Conservation (phyloP, 2,888 invertebrate species). For the Adelphocoris suturalis region DNA sequence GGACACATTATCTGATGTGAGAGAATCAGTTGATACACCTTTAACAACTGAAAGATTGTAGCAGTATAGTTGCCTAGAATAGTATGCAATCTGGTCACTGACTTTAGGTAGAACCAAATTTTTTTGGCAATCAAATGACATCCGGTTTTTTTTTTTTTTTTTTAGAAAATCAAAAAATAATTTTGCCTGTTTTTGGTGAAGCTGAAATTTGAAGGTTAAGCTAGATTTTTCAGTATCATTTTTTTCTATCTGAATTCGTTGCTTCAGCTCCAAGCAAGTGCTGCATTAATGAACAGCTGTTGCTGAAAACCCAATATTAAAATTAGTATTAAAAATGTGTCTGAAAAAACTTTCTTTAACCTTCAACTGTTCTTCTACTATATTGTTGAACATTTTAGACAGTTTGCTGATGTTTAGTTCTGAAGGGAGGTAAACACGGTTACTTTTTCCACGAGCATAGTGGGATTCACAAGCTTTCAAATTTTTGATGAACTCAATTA, state of each 20-base stretch:
- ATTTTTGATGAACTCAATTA: neutral
- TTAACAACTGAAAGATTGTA: constrained; percentile 64
- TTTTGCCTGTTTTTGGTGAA: neutral
- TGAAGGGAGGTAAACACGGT: neutral
- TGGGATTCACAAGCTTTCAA: neutral
- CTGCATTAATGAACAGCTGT: neutral
- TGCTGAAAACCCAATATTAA: neutral
- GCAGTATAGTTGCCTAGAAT: constrained; percentile 68
- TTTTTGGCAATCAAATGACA: constrained; percentile 60
- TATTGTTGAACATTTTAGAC: neutral
- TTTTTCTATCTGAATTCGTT: neutral
- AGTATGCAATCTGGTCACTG: constrained; percentile 67
- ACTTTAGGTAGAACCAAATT: constrained; percentile 54
- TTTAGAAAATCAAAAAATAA: neutral
- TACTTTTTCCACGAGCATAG: neutral
- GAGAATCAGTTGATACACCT: constrained; percentile 41
- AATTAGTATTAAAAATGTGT: neutral
- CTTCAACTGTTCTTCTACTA: neutral
- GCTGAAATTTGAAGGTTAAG: neutral
- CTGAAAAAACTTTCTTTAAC: neutral
- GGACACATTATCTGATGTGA: neutral
- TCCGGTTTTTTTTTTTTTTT: neutral
- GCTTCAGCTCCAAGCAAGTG: neutral
- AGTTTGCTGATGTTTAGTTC: neutral
- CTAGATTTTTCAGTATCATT: neutral